Evolutionary conservation across 2,888 invertebrate genomes (phyloP).

Genomic region (Diloba caeruleocephala): DNA sequence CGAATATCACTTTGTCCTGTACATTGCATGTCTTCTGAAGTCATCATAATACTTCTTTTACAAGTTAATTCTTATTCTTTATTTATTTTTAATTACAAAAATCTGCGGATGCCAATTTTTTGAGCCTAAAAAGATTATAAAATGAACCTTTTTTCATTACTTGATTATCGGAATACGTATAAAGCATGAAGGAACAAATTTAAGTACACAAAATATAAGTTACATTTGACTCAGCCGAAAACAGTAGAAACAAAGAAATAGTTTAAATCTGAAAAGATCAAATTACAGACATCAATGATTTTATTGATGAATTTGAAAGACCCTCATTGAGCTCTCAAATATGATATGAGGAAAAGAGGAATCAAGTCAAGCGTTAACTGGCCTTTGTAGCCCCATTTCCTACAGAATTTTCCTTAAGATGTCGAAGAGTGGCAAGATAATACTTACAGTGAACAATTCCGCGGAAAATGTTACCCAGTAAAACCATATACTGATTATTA

Average conservation of each 20-base stretch:
- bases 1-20: no score
- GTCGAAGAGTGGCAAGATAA: not conserved
- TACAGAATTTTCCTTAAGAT: not conserved
- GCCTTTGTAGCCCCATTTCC: not conserved
- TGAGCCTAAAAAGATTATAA: no score
- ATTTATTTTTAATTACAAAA: no score
- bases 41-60: no score
- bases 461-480: conserved; percentile 2
- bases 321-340: conserved; percentile 3
- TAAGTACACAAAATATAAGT: not conserved
- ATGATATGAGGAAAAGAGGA: conserved; percentile 6
- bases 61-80: no score
- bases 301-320: not conserved
- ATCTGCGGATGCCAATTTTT: no score
- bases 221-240: not conserved
- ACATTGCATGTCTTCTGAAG: no score
- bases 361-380: not conserved
- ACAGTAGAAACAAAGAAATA: not conserved
- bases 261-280: not conserved
- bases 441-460: conserved; percentile 2
- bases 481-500: conserved; percentile 38
- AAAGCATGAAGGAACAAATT: not conserved
- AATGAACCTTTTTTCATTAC: no score
- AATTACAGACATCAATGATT: not conserved
- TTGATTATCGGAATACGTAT: no score